A percentile compares a stretch with the other conserved stretches of the same genome.
Conservation (phyloP, 1,140 invertebrate species). For the Gryllus bimaculatus region DNA sequence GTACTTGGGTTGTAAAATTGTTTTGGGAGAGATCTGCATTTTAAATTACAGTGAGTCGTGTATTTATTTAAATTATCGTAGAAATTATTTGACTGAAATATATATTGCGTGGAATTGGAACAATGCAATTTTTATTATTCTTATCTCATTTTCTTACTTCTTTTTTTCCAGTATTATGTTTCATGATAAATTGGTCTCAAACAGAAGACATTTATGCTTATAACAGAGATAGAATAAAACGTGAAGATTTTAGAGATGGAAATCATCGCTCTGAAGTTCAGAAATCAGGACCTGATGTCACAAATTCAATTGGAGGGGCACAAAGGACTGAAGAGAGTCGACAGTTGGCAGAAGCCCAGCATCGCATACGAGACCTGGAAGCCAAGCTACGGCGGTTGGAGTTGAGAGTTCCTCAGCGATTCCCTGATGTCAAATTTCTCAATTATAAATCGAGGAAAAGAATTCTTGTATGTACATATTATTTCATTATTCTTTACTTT, state of each 20-base stretch:
- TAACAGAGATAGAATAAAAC: neutral
- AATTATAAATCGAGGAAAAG: conserved; percentile 84
- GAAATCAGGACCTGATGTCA: neutral
- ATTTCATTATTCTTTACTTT: conserved; percentile 1
- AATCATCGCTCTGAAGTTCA: neutral
- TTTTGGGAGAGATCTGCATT: neutral
- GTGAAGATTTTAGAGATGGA: neutral
- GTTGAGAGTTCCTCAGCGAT: conserved; percentile 65
- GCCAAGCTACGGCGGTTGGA: conserved; percentile 60
- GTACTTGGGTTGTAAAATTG: neutral
- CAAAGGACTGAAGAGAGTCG: neutral
- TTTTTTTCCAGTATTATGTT: neutral
- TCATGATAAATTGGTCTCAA: neutral
- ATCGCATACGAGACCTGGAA: conserved; percentile 56
- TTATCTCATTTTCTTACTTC: neutral
- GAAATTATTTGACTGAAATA: neutral
- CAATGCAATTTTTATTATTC: neutral
- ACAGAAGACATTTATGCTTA: neutral
- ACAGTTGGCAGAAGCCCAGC: conserved; percentile 45
- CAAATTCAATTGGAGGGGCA: neutral
- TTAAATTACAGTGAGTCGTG: neutral
- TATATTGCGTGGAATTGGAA: neutral
- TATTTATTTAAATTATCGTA: neutral
- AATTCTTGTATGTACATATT: conserved; percentile 59
- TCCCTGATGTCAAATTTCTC: conserved; percentile 81